Conservation (phyloP, 2,888 invertebrate genomes). For the Epistrophe eligans region DNA sequence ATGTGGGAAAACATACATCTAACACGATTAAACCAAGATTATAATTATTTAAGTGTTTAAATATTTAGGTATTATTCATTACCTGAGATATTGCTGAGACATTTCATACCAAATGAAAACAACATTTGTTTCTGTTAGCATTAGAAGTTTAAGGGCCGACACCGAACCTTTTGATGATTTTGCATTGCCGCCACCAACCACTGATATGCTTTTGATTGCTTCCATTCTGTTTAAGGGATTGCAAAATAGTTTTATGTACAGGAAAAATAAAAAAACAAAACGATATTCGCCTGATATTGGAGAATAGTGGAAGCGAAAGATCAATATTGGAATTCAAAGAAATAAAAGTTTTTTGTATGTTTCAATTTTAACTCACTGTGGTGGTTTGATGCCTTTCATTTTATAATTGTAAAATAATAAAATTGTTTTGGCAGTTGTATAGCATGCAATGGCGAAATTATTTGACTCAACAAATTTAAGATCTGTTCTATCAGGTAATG, state of each 20-base stretch:
- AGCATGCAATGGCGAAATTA: constrained; percentile 81
- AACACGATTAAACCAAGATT: background rate
- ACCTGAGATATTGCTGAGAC: constrained; percentile 82
- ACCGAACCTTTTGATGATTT: constrained; percentile 80
- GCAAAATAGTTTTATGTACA: background rate
- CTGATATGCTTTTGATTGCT: constrained; percentile 80
- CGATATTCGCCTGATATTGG: too few species aligned
- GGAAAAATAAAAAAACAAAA: too few species aligned
- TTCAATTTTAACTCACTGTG: constrained; percentile 79
- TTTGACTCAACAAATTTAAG: constrained; percentile 82
- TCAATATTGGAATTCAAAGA: too few species aligned
- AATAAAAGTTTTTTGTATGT: too few species aligned
- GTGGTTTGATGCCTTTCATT: constrained; percentile 80
- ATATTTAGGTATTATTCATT: constrained; percentile 14
- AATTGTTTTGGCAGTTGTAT: constrained; percentile 79
- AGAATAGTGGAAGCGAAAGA: too few species aligned
- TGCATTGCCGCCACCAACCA: constrained; percentile 80
- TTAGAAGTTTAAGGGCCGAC: constrained; percentile 80
- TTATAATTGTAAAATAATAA: constrained; percentile 81
- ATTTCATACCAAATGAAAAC: constrained; percentile 83
- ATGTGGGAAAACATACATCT: constrained; percentile 81
- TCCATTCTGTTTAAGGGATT: constrained; percentile 79
- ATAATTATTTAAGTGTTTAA: background rate
- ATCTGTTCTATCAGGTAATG: constrained; percentile 78
- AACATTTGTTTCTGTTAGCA: constrained; percentile 82